phyloP scores from a whole-genome alignment of 2,113 vertebrate species.

The Dromiciops gliroides region DNA sequence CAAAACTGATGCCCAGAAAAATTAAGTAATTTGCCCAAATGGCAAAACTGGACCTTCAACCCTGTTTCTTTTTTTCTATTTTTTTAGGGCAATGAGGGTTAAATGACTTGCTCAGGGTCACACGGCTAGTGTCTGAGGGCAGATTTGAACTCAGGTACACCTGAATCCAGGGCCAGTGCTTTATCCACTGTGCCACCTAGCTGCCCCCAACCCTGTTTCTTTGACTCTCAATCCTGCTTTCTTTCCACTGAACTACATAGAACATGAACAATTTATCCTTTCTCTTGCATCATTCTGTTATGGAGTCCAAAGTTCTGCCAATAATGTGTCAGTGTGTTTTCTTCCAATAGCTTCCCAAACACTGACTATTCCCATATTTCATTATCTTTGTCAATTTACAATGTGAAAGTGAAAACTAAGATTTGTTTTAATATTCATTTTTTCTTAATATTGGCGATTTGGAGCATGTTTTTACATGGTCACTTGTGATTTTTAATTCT shows the following conservation, averaged over 20 bases:
- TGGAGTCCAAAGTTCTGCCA: neutral
- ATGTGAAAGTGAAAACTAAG: neutral
- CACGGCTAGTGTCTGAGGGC: no score
- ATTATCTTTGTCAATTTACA: conserved; percentile 1
- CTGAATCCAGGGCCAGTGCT: no score
- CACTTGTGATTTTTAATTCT: neutral
- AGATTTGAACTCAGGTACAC: no score
- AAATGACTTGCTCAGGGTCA: no score
- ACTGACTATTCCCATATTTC: neutral
- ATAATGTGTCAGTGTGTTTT: neutral
- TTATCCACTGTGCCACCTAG: no score
- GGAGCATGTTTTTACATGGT: neutral
- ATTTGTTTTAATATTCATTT: neutral
- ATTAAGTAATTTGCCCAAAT: neutral
- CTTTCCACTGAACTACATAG: neutral
- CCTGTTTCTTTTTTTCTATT: no score
- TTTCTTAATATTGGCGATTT: neutral
- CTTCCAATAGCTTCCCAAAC: neutral
- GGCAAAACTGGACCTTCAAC: neutral
- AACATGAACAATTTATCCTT: neutral
- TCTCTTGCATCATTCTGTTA: neutral
- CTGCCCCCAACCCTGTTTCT: no score
- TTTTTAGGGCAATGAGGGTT: no score
- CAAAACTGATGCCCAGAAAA: neutral
- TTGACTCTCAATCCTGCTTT: neutral